Base-by-base conservation (phyloP, 2,888 invertebrate genomes). In the Polyommatus icarus region DNA sequence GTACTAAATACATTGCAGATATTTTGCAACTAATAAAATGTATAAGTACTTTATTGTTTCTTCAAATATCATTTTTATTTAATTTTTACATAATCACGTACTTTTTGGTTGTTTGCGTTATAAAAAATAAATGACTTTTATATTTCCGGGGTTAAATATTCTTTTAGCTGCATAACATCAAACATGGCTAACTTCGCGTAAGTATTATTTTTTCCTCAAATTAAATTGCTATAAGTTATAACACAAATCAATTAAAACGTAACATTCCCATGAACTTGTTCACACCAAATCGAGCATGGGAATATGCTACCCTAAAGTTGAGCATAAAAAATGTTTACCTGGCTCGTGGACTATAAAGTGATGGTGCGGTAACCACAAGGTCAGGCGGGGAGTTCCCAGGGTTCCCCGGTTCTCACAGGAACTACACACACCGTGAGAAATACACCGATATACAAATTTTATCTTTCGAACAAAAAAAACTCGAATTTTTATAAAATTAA, bases 301-400 rank as follows among this genome's bases (percentile, higher is more conserved):
- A 67, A 67, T 32, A 67, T 18, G 29, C 67, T 32, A 32, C 67
- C 67, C 67, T 32, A 46, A 73, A 40, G 40, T 72, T 40, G 40
- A 10, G 20, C 36, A 36, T 29, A 46, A 76, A 67, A 76, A 76
- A 29, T 29, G 46, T 71, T 76, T 29, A 50, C 71, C 67, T 76
- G 71, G 24, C 10, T 46, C 46, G 24, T 76, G 71, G 46, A 32
- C 71, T 71, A 71, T 40, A 46, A 71, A 40, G 71, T 50, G 20
- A 46, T 76, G 40, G 46, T 36, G 1, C n/a, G 18, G 59, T 36
- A 50, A 73, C 50, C 29, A 50, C 54, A 54, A 77, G 77, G 77
- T 77, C 77, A 71, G 77, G 2, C 71, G 54, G 54, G 71, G 77
- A 7, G 40, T 71, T 77, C 77, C 32, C 77, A 77, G 50, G 54